These are phyloP conservation scores for Pipra filicauda DNA, from an alignment of 2,113 vertebrate species.

Conservation along the genomic window DNA sequence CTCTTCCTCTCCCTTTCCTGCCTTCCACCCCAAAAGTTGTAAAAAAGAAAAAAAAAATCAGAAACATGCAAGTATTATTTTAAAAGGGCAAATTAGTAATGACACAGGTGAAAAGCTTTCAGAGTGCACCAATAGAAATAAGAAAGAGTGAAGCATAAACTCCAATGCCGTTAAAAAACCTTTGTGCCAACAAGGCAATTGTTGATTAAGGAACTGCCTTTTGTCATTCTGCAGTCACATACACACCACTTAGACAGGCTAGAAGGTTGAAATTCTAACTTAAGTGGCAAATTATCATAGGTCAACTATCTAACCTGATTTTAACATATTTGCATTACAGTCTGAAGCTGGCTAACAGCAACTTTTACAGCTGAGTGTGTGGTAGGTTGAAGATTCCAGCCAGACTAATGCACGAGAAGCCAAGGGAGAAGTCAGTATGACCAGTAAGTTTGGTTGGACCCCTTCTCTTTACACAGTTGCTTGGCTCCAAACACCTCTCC, in stretches of 20 bases:
- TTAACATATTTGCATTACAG: neutral
- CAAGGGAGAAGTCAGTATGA: neutral
- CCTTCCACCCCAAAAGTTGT: neutral
- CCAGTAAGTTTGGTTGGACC: neutral
- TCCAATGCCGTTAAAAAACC: neutral
- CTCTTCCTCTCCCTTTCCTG: neutral
- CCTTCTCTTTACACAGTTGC: neutral
- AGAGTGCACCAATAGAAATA: neutral
- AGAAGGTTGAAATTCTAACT: neutral
- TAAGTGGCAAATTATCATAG: neutral
- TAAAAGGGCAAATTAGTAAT: neutral
- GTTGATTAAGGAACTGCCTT: neutral
- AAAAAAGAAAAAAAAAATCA: neutral
- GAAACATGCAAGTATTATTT: neutral
- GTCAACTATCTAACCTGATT: neutral
- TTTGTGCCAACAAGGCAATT: neutral
- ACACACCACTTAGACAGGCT: neutral
- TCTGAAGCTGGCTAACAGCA: neutral
- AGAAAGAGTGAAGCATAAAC: neutral
- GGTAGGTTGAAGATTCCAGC: neutral
- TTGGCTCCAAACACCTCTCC: neutral
- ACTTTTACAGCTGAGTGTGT: neutral
- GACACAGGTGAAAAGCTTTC: neutral
- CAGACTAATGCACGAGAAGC: neutral
- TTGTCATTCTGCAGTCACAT: neutral